Evolutionary conservation across 2,888 invertebrate species (phyloP), one percentile per base, ranked within the genome.

Genomic region (Chymomyza fuscimana): DNA sequence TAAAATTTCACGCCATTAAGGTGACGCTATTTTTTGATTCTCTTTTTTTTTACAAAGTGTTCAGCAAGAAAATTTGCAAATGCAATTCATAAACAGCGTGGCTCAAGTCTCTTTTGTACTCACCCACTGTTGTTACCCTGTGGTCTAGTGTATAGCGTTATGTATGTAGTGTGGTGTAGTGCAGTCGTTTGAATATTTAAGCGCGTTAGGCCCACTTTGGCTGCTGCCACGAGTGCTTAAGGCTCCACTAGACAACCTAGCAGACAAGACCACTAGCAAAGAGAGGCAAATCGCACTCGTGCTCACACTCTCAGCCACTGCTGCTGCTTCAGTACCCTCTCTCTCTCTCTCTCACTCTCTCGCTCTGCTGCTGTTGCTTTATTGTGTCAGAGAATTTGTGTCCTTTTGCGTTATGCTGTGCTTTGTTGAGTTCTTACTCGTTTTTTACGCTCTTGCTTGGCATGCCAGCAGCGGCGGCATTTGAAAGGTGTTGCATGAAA

Each of bases 101-200:
- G 5, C 40, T 32, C 15, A 29, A 60, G 69, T 75, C 63, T 12
- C 6, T 12, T 7, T 32, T 32, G 9, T 32, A 7, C 32, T 2
- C 40, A 12, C 12, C 40, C 40, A 58, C 22, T 58, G 58, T 63
- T 74, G 74, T 67, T 58, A 58, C 56, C 56, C 67, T 54, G n/a
- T 29, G 19, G 9, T 54, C 9, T 61, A 62, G 56, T 58, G n/a
- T 46, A 58, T 59, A n/a, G 16, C 7, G 32, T 58, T 16, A 29
- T 32, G 60, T 29, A 46, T 52, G 15, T 36, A 12, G 62, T 56
- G 50, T 46, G 32, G 36, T 52, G 12, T 62, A 46, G 52, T n/a
- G 22, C 63, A 29, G 16, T 56, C 22, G 63, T 50, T 62, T 65
- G 67, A 76, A 75, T 71, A 60, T 75, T 62, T 66, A 68, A 80